A percentile compares a stretch with the other conserved stretches of the same genome.
These are phyloP conservation scores for Protula sp. DNA, from an alignment of 2,888 invertebrate genomes.

Conservation along the genomic window DNA sequence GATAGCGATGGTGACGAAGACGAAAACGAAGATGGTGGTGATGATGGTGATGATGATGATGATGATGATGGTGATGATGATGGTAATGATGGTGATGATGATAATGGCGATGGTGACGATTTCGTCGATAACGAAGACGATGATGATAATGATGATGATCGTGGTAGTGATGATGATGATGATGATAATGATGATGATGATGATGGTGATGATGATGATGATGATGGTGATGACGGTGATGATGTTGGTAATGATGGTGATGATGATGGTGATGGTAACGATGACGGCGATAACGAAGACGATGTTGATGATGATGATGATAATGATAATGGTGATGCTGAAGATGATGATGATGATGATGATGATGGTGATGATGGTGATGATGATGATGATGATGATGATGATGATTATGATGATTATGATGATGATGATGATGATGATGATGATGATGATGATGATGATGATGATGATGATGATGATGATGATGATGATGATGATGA, in stretches of 20 bases:
- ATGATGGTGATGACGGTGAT: background rate
- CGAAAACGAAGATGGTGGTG: constrained; percentile 5
- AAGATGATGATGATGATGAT: too few relatives aligned
- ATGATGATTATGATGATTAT: too few relatives aligned
- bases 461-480: background rate
- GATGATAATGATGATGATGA: background rate
- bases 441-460: background rate
- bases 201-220: background rate
- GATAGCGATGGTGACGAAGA: background rate
- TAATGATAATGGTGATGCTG: too few relatives aligned
- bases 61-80: constrained; percentile 7
- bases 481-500: background rate
- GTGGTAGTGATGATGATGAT: background rate
- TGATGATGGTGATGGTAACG: background rate
- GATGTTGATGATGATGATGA: background rate
- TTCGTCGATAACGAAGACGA: too few relatives aligned
- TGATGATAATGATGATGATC: background rate
- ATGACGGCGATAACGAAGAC: background rate
- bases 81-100: constrained; percentile 7
- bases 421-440: too few relatives aligned
- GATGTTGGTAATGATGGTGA: too few relatives aligned
- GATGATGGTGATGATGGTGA: background rate
- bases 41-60: constrained; percentile 9
- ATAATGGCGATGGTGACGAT: too few relatives aligned
- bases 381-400: background rate